Evolutionary conservation across 2,113 vertebrate species (phyloP).

Genomic region (Deroptyus accipitrinus): DNA sequence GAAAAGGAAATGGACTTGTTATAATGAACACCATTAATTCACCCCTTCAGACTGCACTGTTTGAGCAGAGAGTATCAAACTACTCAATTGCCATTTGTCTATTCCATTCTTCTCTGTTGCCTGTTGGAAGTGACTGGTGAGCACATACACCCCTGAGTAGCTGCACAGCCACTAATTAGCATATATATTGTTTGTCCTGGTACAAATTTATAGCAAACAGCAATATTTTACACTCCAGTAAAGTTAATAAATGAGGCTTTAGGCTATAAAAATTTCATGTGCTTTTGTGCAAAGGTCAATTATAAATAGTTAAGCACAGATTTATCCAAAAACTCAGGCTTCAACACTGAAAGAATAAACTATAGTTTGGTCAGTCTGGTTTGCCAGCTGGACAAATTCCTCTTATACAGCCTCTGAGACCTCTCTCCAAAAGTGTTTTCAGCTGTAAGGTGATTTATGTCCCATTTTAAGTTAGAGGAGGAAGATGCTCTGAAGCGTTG

Average conservation of each 20-base stretch:
- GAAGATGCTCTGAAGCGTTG: background rate
- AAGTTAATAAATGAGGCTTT: slow-evolving; percentile 86
- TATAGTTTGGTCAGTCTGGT: slow-evolving; percentile 64
- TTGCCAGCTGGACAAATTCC: slow-evolving; percentile 60
- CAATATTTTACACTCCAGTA: slow-evolving; percentile 85
- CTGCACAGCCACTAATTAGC: slow-evolving; percentile 77
- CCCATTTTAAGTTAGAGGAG: background rate
- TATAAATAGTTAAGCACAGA: slow-evolving; percentile 85
- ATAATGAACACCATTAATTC: slow-evolving; percentile 79
- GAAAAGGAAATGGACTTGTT: slow-evolving; percentile 78
- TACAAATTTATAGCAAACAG: slow-evolving; percentile 83
- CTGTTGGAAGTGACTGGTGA: slow-evolving; percentile 68
- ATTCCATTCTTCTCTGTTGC: slow-evolving; percentile 62
- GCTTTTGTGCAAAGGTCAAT: slow-evolving; percentile 85
- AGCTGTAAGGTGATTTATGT: background rate
- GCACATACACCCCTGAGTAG: slow-evolving; percentile 36
- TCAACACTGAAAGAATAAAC: slow-evolving; percentile 58
- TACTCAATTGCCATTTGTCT: slow-evolving; percentile 71
- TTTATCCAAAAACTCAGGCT: slow-evolving; percentile 72
- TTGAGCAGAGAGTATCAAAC: slow-evolving; percentile 73
- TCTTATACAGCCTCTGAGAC: slow-evolving; percentile 22
- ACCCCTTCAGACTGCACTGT: slow-evolving; percentile 69
- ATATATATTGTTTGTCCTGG: slow-evolving; percentile 87
- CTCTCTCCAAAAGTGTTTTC: background rate
- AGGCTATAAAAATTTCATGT: slow-evolving; percentile 84